Evolutionary conservation across 2,797 vertebrate genomes (phyloP).

Genomic region (Hoplostethus atlanticus): DNA sequence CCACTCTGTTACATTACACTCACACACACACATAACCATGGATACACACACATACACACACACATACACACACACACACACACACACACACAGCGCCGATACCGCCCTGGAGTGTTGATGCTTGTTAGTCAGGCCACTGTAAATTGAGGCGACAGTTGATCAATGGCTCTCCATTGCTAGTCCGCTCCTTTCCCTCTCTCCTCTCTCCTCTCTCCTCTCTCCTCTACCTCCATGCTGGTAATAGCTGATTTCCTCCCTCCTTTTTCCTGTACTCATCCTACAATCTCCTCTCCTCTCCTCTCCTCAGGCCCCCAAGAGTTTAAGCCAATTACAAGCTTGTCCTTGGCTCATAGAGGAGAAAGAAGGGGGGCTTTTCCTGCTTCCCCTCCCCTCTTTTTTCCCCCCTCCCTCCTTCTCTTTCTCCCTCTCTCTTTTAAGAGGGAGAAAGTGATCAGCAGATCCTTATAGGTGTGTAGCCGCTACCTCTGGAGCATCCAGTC

Average conservation of each 20-base stretch:
- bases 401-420: not conserved
- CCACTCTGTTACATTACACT: not conserved
- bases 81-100: conserved; percentile 5
- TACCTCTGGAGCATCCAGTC: conserved; percentile 31
- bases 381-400: not conserved
- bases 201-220: not conserved
- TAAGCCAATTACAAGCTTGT: conserved; percentile 46
- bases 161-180: conserved; percentile 36
- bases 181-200: not conserved
- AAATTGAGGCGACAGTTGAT: conserved; percentile 42
- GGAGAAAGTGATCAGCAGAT: conserved; percentile 25
- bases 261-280: not conserved
- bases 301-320: not conserved
- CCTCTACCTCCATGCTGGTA: conserved; percentile 11
- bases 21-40: conserved; percentile 6
- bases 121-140: conserved; percentile 48
- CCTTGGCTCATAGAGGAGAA: conserved; percentile 58
- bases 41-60: conserved; percentile 14
- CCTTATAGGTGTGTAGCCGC: conserved; percentile 14
- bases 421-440: not conserved
- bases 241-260: not conserved
- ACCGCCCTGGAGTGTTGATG: conserved; percentile 24
- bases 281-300: conserved; percentile 4
- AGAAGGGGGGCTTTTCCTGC: conserved; percentile 20
- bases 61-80: conserved; percentile 16